Base-by-base conservation (phyloP, 2,888 invertebrate species). In the Xanthia icteritia region DNA sequence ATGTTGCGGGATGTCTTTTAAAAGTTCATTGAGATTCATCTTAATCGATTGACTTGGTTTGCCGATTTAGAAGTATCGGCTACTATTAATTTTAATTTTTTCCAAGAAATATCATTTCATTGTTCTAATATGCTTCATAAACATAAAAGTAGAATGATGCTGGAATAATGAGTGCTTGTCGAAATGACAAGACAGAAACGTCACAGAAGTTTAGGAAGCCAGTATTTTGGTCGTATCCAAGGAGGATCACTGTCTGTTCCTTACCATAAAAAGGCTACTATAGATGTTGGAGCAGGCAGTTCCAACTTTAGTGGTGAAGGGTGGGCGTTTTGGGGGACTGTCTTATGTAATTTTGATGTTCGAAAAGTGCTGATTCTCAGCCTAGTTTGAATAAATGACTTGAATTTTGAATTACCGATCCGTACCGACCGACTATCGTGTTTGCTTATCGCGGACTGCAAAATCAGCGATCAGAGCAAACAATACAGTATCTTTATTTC, bases 1-100 rank as follows among this genome's bases (percentile, higher is more conserved):
- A 60, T 83, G 56, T 48, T 79, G 74, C 1, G 81, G 69, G 2
- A 54, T 56, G 15, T 83, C 79, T 68, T 83, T 88, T 61, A 76
- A 54, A 31, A 77, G n/a, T 31, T 76, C 78, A 42, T 75, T 48
- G 5, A 71, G 31, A 69, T 65, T 77, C 86, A 86, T 88, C 70
- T 67, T 79, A 54, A 64, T 54, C 64, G 36, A 39, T 70, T 67
- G 81, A 48, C 58, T 54, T 67, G 48, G 36, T 74, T 65, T 45
- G 72, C 74, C 69, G 63, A 48, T 75, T 60, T 42, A 15, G n/a
- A 51, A 67, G 36, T 31, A 68, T 65, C 58, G 60, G 86, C 58
- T 13, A 73, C 60, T 36, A 36, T 45, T 3, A 27, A 20, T 71
- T 73, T 56, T 68, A n/a, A 69, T 72, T 58, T 72, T 58, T 45